Evolutionary conservation across 2,888 invertebrate genomes (phyloP).

Genomic region (Ganaspis brasiliensis): DNA sequence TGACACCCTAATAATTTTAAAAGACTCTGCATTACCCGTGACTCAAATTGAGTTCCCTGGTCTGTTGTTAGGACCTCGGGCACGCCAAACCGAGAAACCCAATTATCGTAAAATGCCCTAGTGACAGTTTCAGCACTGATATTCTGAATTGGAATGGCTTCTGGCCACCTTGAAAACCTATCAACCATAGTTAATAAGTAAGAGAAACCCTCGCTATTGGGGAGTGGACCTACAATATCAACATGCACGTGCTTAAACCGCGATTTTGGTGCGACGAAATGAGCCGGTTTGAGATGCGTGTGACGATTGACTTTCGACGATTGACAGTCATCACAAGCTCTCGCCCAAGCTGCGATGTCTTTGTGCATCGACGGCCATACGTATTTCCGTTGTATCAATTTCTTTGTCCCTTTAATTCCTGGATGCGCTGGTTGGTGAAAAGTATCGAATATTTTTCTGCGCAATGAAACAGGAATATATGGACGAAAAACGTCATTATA

Average conservation of each 20-base stretch:
- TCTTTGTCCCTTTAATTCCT: conserved; percentile 55
- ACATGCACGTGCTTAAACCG: conserved; percentile 71
- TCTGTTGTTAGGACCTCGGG: not conserved
- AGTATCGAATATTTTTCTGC: conserved; percentile 42
- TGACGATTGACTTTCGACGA: conserved; percentile 69
- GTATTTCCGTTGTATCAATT: conserved; percentile 54
- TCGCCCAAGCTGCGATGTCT: conserved; percentile 69
- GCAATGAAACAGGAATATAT: conserved; percentile 33
- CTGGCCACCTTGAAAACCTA: too few relatives aligned
- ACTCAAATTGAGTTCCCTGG: too few relatives aligned
- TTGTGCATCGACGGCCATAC: conserved; percentile 72
- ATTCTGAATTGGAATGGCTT: not conserved
- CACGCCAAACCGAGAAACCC: not conserved
- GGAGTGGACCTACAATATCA: too few relatives aligned
- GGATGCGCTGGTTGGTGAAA: conserved; percentile 62
- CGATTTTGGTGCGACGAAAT: conserved; percentile 61
- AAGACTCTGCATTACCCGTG: not conserved
- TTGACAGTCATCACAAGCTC: conserved; percentile 71
- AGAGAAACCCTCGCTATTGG: not conserved
- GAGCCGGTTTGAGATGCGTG: conserved; percentile 64
- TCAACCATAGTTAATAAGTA: not conserved
- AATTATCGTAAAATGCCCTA: not conserved
- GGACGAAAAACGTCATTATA: conserved; percentile 24
- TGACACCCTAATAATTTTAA: not conserved
- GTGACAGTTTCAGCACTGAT: too few relatives aligned